phyloP scores from a whole-genome alignment of 2,797 vertebrate genomes.

The Bovichtus variegatus region DNA sequence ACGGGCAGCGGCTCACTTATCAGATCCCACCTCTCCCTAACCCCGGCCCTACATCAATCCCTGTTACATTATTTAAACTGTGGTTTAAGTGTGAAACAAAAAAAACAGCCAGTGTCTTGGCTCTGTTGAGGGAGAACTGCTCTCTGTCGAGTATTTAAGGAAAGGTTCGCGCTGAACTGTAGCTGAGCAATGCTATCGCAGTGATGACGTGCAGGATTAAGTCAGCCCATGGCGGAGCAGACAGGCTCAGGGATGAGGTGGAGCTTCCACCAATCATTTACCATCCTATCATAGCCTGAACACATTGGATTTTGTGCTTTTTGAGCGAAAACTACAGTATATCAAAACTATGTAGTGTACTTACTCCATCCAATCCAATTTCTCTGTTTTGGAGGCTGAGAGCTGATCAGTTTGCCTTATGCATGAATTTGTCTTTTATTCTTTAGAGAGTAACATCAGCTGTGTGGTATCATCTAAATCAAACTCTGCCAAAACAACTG shows the following conservation, averaged over 20 bases:
- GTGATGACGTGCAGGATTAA: conserved; percentile 21
- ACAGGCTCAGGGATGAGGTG: background rate
- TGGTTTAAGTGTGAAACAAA: conserved; percentile 52
- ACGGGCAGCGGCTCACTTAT: conserved; percentile 20
- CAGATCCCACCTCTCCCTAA: conserved; percentile 13
- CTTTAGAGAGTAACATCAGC: background rate
- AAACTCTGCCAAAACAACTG: background rate
- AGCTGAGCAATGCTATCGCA: conserved; percentile 3
- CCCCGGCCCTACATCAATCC: background rate
- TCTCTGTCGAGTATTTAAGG: conserved; percentile 19
- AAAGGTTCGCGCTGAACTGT: background rate
- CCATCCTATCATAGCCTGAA: background rate
- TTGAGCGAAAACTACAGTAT: too few relatives aligned
- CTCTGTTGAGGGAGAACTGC: conserved; percentile 11
- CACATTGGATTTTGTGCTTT: too few relatives aligned
- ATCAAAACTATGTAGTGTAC: too few relatives aligned
- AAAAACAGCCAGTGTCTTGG: background rate
- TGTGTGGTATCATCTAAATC: background rate
- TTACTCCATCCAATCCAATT: background rate
- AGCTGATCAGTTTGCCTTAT: background rate
- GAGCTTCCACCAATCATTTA: background rate
- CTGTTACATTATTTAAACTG: conserved; percentile 31
- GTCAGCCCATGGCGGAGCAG: background rate
- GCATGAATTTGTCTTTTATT: background rate
- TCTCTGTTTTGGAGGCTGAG: background rate